Base-by-base conservation (phyloP, 1,140 invertebrate genomes). In the Cydia splendana region DNA sequence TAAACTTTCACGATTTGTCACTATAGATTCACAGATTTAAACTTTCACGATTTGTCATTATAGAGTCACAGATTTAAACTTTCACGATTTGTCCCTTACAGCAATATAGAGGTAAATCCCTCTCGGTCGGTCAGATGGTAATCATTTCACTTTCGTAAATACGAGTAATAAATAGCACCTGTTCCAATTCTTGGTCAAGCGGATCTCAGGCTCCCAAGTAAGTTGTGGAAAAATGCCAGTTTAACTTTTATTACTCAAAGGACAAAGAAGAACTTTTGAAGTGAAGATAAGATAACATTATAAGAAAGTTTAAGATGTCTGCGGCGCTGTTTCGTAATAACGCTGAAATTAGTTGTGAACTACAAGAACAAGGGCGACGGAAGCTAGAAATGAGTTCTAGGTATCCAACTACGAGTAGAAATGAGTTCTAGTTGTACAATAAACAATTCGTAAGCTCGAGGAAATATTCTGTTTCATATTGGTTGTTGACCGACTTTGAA, bases 261-360 rank as follows among this genome's bases (percentile, higher is more conserved):
- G n/a, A 57, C 53, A 57, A 57, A 57, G 53, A 57, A n/a, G 18
- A 12, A 3, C 51, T 6, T 30, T 2, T 30, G 0, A 20, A 62
- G n/a, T 62, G 10, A 62, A 62, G 57, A 62, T 62, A 62, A 62
- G 20, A 62, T 24, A 62, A 24, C 7, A 24, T 53, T 53, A 53
- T 24, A 62, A 57, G 53, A 57, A 62, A 62, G 18, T 62, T 62
- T 53, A 18, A 53, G 15, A 62, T 20, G 53, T 57, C 18, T 62
- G 18, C 51, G 51, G n/a, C 51, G 53, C n/a, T 57, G 51, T 62
- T 12, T 24, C 57, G 20, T 62, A 62, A 62, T 24, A 62, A 62
- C 57, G 57, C 57, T 62, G 57, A 62, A 9, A 24, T 62, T 62
- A 62, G 57, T 62, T 62, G 57, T 62, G n/a, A 57, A 57, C 53